A percentile compares a stretch with the other conserved stretches of the same genome.
phyloP scores from a whole-genome alignment of 2,888 invertebrate genomes.

The Archips xylosteana region DNA sequence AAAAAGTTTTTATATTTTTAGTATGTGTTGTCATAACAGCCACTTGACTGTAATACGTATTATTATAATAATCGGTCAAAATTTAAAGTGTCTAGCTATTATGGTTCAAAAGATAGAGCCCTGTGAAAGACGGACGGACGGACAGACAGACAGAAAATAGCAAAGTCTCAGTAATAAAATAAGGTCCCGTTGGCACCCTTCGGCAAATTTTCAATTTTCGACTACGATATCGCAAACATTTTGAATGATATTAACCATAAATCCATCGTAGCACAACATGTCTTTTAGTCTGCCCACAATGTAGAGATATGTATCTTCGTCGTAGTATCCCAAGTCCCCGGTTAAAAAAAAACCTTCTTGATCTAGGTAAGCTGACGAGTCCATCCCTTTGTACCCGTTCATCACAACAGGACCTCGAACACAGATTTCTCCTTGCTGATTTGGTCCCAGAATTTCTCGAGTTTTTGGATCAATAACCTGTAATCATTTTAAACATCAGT shows the following conservation, averaged over 20 bases:
- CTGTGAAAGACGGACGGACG: too few relatives aligned
- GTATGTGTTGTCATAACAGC: too few relatives aligned
- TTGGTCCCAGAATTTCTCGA: conserved; percentile 13
- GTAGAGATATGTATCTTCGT: conserved; percentile 20
- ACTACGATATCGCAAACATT: neutral
- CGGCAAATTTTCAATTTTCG: too few relatives aligned
- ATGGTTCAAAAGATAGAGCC: too few relatives aligned
- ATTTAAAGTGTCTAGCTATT: too few relatives aligned
- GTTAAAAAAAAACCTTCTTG: conserved; percentile 12
- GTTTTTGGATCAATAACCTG: conserved; percentile 24
- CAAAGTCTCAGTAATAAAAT: too few relatives aligned
- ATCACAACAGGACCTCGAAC: conserved; percentile 8
- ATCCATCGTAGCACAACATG: neutral
- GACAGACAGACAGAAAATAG: too few relatives aligned
- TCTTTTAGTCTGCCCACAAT: conserved; percentile 18
- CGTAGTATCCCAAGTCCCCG: conserved; percentile 24
- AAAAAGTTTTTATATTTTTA: too few relatives aligned
- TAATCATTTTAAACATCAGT: neutral
- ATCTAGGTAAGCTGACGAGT: neutral
- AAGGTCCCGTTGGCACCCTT: too few relatives aligned
- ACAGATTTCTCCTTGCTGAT: conserved; percentile 29
- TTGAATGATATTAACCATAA: neutral
- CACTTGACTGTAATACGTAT: too few relatives aligned
- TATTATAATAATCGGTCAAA: too few relatives aligned
- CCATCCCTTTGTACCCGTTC: conserved; percentile 14